Evolutionary conservation across 1,140 invertebrate species (phyloP).

Genomic region (Bombus breviceps): DNA sequence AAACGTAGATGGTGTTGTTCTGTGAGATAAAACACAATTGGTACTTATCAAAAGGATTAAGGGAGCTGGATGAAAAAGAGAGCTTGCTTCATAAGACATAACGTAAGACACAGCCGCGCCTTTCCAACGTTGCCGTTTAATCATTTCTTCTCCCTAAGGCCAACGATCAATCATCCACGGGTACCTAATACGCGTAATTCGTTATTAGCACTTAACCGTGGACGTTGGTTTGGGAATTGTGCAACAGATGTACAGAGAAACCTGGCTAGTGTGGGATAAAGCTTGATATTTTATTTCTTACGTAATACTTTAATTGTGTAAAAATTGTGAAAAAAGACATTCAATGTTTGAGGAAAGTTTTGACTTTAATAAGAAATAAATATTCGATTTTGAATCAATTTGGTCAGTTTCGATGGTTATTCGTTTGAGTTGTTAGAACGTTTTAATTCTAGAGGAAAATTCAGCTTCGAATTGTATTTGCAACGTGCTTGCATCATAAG

Average conservation of each 20-base stretch:
- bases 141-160: conserved; percentile 5
- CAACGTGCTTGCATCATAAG: no score
- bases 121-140: conserved; percentile 49
- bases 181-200: conserved; percentile 34
- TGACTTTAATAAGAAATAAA: no score
- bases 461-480: no score
- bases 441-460: no score
- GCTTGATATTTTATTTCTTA: background rate
- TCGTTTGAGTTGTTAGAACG: no score
- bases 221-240: conserved; percentile 2
- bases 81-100: background rate
- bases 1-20: no score
- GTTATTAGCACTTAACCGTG: conserved; percentile 32
- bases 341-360: no score
- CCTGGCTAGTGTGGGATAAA: background rate
- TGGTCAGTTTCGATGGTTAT: no score
- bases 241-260: conserved; percentile 5
- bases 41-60: background rate
- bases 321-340: no score
- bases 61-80: background rate
- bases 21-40: background rate
- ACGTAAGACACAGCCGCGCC: conserved; percentile 28
- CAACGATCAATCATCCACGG: conserved; percentile 44
- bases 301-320: no score
- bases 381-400: no score